Base-by-base conservation (phyloP, 2,888 invertebrate genomes). In the Ormyrus rosae region DNA sequence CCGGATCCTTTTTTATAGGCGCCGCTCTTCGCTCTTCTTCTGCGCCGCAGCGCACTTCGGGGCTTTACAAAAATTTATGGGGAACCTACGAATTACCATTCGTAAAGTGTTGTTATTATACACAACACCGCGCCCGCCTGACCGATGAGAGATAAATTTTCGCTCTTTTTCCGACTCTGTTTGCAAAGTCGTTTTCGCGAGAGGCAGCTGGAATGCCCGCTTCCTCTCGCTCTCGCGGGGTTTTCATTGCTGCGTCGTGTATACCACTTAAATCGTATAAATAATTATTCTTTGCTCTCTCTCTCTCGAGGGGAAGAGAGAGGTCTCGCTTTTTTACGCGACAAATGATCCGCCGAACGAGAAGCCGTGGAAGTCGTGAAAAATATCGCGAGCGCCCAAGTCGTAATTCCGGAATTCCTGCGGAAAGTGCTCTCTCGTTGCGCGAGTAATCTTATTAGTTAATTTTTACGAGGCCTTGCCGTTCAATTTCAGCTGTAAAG, bases 51-150 rank as follows among this genome's bases (percentile, higher is more conserved):
- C 10, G 13, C 13, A 19, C 60, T 60, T 19, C 60, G 19, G 46
- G 6, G 34, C 19, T 9, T 45, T 10, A 2, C 34, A 78, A 78
- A 68, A 78, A 55, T 68, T 73, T 73, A 68, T 68, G 72, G 53
- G 72, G 53, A 48, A 10, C 55, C 1, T 10, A 7, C 58, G 79
- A 64, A 80, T 80, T 69, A 60, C 74, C 69, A 74, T 80, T 70
- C 74, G 9, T 60, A 80, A 74, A 74, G 74, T 56, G 48, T 34
- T 34, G 3, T 75, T 80, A 74, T 80, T 80, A 70, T 65, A 63
- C 56, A 63, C 61, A n/a, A 50, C 68, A 45, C 78, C 13, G 46
- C 10, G 2, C 34, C 34, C 34, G 34, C 64, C 64, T 60, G 58
- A 46, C 50, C 79, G 74, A 73, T 79, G 74, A 73, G 58, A 19